Conservation (phyloP, 2,888 invertebrate species). For the Tetropium fuscum region DNA sequence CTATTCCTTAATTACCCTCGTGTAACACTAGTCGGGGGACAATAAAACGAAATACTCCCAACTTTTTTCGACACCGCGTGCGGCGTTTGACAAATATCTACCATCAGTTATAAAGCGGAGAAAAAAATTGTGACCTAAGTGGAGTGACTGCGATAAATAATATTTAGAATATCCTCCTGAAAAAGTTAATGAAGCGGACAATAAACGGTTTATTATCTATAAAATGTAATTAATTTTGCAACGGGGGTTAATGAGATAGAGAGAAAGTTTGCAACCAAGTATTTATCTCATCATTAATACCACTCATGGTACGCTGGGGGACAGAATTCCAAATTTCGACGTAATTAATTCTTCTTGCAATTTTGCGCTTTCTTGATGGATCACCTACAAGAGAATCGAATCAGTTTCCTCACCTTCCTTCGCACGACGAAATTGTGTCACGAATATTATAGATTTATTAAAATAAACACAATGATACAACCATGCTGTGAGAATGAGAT, state of each 20-base stretch:
- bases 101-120: too few relatives aligned
- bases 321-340: conserved; percentile 1
- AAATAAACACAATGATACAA: too few relatives aligned
- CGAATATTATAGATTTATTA: too few relatives aligned
- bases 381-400: conserved; percentile 1
- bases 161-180: conserved; percentile 4
- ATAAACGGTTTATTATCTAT: conserved; percentile 18
- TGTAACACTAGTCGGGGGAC: too few relatives aligned
- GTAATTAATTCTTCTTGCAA: conserved; percentile 23
- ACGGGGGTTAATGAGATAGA: conserved; percentile 18
- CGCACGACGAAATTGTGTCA: too few relatives aligned
- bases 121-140: too few relatives aligned
- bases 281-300: conserved; percentile 14
- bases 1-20: too few relatives aligned
- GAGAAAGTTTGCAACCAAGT: conserved; percentile 10
- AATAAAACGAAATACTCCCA: too few relatives aligned
- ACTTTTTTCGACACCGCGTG: too few relatives aligned
- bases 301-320: conserved; percentile 9
- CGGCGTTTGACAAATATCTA: too few relatives aligned
- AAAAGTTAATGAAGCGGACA: conserved; percentile 21
- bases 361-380: conserved; percentile 16
- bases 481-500: too few relatives aligned
- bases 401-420: not conserved
- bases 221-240: conserved; percentile 26
- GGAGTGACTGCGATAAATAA: too few relatives aligned